phyloP scores from a whole-genome alignment of 2,797 vertebrate genomes.

The Chromis chromis region DNA sequence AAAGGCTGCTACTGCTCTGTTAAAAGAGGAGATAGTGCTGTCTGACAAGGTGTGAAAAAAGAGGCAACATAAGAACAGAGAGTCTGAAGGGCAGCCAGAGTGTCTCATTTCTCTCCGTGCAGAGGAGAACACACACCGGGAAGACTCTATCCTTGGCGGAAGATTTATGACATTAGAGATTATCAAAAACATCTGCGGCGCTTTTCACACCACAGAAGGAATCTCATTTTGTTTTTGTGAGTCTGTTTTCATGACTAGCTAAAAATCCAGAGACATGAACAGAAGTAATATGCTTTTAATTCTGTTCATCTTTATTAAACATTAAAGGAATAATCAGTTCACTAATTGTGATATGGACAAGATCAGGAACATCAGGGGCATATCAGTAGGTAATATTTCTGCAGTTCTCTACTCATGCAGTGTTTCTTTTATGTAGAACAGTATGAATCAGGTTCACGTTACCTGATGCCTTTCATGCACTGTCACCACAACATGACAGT shows the following conservation, averaged over 20 bases:
- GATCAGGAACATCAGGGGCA: background rate
- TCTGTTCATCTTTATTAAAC: conserved; percentile 3
- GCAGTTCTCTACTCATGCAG: background rate
- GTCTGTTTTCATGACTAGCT: background rate
- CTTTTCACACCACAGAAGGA: conserved; percentile 14
- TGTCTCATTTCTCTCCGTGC: conserved; percentile 62
- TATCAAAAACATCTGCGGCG: conserved; percentile 20
- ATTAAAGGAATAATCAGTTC: background rate
- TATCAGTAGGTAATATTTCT: background rate
- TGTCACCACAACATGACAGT: conserved; percentile 45
- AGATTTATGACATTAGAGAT: conserved; percentile 57
- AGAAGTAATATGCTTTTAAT: background rate
- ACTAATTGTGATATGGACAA: background rate
- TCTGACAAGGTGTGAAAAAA: conserved; percentile 80
- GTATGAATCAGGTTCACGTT: background rate
- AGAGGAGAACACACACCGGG: conserved; percentile 45
- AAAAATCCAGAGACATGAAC: conserved; percentile 8
- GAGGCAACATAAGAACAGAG: conserved; percentile 50
- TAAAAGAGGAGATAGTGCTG: conserved; percentile 56
- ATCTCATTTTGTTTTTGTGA: conserved; percentile 17
- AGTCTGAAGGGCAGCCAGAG: conserved; percentile 69
- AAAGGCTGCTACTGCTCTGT: conserved; percentile 50
- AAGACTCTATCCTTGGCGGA: conserved; percentile 31
- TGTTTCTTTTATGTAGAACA: conserved; percentile 2
- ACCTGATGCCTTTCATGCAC: conserved; percentile 20